These are phyloP conservation scores for Eunapius fragilis DNA, from an alignment of 37 sponge, comb jelly and placozoan genomes.

Conservation along the genomic window DNA sequence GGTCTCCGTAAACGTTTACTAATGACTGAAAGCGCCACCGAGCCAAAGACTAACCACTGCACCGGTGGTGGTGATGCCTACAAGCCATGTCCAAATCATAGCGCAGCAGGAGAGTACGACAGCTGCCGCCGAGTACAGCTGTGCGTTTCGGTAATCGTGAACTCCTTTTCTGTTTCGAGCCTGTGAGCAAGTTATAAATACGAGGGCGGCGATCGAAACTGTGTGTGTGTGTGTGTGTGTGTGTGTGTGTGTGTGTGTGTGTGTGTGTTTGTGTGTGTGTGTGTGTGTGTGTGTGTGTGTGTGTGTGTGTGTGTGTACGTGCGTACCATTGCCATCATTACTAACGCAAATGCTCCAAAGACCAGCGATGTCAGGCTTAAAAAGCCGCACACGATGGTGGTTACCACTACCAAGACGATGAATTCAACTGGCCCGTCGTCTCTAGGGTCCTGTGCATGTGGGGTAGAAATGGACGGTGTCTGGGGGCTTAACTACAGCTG, in stretches of 20 bases:
- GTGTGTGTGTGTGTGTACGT: background rate
- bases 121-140: too few species aligned
- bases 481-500: too few species aligned
- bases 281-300: background rate
- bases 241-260: background rate
- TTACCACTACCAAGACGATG: background rate
- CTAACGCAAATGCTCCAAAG: background rate
- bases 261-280: background rate
- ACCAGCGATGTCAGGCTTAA: background rate
- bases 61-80: too few species aligned
- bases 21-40: too few species aligned
- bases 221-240: background rate
- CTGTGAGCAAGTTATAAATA: too few species aligned
- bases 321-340: background rate
- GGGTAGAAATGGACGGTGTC: background rate
- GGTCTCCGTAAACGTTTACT: too few species aligned
- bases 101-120: too few species aligned
- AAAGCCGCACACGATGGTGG: background rate
- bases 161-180: too few species aligned
- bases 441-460: background rate
- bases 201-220: too few species aligned
- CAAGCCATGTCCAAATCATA: too few species aligned
- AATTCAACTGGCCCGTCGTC: background rate
- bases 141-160: too few species aligned
- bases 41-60: too few species aligned